These are phyloP conservation scores for Scaptomyza graminum DNA, from an alignment of 1,140 invertebrate genomes.

Conservation along the genomic window DNA sequence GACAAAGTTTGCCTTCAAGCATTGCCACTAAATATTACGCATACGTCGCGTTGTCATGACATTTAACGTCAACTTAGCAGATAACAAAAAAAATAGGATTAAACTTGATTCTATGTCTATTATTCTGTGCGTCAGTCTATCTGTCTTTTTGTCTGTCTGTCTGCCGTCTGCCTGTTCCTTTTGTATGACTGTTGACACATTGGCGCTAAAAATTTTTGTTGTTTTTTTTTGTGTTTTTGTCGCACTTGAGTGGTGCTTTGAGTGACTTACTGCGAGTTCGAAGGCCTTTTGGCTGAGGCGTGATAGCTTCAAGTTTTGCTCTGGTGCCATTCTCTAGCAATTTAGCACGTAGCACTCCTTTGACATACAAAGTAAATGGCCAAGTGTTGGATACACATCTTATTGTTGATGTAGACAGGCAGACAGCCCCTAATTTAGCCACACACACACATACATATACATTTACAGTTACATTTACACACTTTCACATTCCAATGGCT, in stretches of 20 bases:
- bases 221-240: conserved; percentile 5
- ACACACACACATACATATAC: neutral
- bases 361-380: conserved; percentile 37
- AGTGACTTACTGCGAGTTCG: conserved; percentile 29
- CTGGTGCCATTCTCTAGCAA: conserved; percentile 35
- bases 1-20: conserved; percentile 31
- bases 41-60: conserved; percentile 68
- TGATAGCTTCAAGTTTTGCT: conserved; percentile 34
- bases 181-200: conserved; percentile 57
- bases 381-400: conserved; percentile 54
- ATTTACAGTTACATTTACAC: neutral
- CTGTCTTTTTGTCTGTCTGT: conserved; percentile 11
- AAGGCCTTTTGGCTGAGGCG: conserved; percentile 31
- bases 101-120: conserved; percentile 38
- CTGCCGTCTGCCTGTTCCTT: conserved; percentile 12
- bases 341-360: conserved; percentile 45
- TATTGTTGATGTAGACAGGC: conserved; percentile 36
- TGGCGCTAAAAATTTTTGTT: conserved; percentile 49
- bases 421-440: conserved; percentile 19
- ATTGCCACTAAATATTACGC: conserved; percentile 56
- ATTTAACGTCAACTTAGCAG: conserved; percentile 1
- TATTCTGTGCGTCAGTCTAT: conserved; percentile 27
- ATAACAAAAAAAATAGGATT: conserved; percentile 48
- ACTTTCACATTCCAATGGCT: conserved; percentile 6
- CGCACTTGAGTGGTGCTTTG: conserved; percentile 55